phyloP scores from a whole-genome alignment of 2,888 invertebrate species.

The Tetragonula carbonaria region DNA sequence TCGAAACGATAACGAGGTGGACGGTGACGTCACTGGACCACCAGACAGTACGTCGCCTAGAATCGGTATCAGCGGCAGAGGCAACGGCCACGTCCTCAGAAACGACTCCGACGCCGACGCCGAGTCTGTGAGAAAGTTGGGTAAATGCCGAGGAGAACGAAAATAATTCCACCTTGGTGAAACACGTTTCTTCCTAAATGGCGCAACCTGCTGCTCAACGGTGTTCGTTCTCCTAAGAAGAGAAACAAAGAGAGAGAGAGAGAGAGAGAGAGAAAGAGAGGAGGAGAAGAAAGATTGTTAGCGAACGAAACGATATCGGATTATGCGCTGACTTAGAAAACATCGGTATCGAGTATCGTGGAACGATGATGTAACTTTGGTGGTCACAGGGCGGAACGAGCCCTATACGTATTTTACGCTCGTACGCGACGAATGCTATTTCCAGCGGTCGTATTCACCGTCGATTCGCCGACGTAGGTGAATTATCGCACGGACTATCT shows the following conservation, averaged over 20 bases:
- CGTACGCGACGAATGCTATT: constrained; percentile 62
- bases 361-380: constrained; percentile 73
- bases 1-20: constrained; percentile 68
- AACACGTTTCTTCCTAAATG: background rate
- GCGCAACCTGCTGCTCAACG: background rate
- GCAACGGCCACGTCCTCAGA: constrained; percentile 52
- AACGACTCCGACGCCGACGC: background rate
- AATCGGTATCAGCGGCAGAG: constrained; percentile 66
- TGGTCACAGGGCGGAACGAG: constrained; percentile 58
- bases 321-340: constrained; percentile 80
- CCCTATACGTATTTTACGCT: constrained; percentile 58
- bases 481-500: constrained; percentile 36
- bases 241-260: constrained; percentile 2
- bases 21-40: constrained; percentile 72
- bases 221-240: constrained; percentile 22
- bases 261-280: background rate
- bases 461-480: constrained; percentile 34
- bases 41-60: constrained; percentile 78
- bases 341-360: constrained; percentile 75
- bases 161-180: background rate
- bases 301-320: constrained; percentile 71
- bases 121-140: background rate
- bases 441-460: constrained; percentile 17
- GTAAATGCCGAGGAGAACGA: background rate
- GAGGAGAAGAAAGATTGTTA: constrained; percentile 23